Conservation (phyloP, 2,113 vertebrate species). For the Xiphophorus maculatus region DNA sequence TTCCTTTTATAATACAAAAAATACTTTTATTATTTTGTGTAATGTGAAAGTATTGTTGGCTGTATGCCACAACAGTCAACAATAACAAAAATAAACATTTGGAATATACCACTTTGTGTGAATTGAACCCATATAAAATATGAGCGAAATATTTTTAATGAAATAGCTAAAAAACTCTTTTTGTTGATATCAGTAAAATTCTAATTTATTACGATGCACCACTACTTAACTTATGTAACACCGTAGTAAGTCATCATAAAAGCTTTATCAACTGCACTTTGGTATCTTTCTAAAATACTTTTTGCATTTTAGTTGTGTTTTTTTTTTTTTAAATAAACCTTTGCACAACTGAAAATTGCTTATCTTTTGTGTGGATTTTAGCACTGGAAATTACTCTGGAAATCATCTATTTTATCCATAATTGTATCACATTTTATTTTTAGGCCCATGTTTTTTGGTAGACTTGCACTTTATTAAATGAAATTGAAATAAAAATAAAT, state of each 20-base stretch:
- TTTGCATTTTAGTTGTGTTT: slow-evolving; percentile 35
- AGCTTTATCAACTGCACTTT: slow-evolving; percentile 36
- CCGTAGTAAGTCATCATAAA: slow-evolving; percentile 45
- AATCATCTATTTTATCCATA: not conserved
- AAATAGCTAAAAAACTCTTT: not conserved
- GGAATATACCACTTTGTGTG: not conserved
- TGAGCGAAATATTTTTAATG: not conserved
- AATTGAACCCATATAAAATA: not conserved
- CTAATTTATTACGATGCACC: not conserved
- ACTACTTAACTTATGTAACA: slow-evolving; percentile 58
- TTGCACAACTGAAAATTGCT: slow-evolving; percentile 32
- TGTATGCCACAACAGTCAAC: not conserved
- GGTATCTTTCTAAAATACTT: slow-evolving; percentile 28
- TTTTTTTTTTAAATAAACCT: slow-evolving; percentile 54
- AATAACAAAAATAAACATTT: not conserved
- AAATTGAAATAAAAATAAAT: not conserved
- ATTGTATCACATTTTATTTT: not conserved
- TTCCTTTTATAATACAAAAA: not conserved
- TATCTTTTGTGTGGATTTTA: slow-evolving; percentile 2
- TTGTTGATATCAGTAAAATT: not conserved
- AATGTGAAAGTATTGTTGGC: not conserved
- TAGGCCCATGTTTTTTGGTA: not conserved
- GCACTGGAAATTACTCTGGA: not conserved
- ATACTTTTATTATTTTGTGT: not conserved
- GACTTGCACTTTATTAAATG: not conserved